Base-by-base conservation (phyloP, 2,888 invertebrate genomes). In the Noctuana brunneofusca region DNA sequence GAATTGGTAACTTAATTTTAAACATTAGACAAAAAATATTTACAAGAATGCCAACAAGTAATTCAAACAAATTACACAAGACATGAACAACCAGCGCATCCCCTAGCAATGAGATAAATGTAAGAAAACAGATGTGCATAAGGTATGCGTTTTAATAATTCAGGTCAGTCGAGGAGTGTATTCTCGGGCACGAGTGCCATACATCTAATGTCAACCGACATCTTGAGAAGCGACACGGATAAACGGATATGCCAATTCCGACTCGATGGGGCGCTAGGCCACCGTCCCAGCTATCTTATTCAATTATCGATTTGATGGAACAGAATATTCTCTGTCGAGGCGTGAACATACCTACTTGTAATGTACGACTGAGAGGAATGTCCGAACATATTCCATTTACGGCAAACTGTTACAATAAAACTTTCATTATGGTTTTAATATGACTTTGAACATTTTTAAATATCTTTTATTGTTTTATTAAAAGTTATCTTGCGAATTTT, bases 161-260 rank as follows among this genome's bases (percentile, higher is more conserved):
- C 43, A 59, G 53, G 59, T 59, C 43, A 59, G 52, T 52, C 16
- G 38, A 52, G 52, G 38, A 59, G 43, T 59, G 30, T 59, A 43
- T 43, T 27, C 53, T 53, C 53, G 43, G 22, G 12, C 43, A 53
- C 52, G 43, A 59, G 53, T 53, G 59, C 32, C 59, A 53, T 53
- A 59, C 43, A 53, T 53, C 59, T 53, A 53, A 59, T 53, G 52
- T 54, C 38, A 54, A 52, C 59, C 41, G 24, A 24, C 58, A 22
- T 60, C 60, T 62, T 55, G 54, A 62, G 49, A 62, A 48, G 35
- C 60, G 60, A 35, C 60, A 55, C 54, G 48, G 60, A 62, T 62
- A 62, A 62, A 62, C 79, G 85, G 85, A 86, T 76, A 79, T 79
- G 80, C 80, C 83, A 85, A 85, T 85, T 83, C 71, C 78, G 74